A percentile compares a stretch with the other conserved stretches of the same genome.
phyloP scores from a whole-genome alignment of 2,797 vertebrate genomes.

The Prunella strophiata region DNA sequence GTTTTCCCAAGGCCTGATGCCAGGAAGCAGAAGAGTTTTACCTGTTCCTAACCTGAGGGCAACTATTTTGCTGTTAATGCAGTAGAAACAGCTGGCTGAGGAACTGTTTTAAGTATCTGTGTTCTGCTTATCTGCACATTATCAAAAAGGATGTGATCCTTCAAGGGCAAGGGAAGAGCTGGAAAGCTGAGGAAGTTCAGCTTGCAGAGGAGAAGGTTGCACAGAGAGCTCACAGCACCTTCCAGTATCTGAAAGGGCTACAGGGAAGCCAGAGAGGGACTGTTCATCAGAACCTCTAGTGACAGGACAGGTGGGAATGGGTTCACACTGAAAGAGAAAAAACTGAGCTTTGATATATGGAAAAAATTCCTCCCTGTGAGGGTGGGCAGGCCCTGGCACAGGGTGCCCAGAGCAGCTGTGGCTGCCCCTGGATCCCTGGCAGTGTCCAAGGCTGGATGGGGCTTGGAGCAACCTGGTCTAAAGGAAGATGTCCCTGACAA shows the following conservation, averaged over 20 bases:
- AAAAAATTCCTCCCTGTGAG: neutral
- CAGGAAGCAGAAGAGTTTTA: neutral
- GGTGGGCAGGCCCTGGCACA: neutral
- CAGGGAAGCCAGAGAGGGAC: neutral
- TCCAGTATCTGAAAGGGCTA: neutral
- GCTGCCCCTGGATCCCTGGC: neutral
- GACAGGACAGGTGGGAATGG: neutral
- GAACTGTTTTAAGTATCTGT: neutral
- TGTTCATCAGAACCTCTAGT: neutral
- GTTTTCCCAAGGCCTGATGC: neutral
- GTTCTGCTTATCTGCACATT: neutral
- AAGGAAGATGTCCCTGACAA: neutral
- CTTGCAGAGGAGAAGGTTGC: neutral
- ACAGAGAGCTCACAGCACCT: neutral
- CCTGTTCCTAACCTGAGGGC: neutral
- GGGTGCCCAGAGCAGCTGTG: neutral
- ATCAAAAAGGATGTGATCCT: neutral
- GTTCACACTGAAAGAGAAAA: neutral
- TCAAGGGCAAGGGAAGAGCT: neutral
- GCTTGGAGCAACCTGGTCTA: neutral
- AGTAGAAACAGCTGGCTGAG: neutral
- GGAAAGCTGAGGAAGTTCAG: neutral
- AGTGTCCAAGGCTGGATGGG: rapidly evolving
- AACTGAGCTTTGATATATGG: neutral
- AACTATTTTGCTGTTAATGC: neutral